Percentiles rank a stretch among this genome's conserved stretches.
phyloP scores from a whole-genome alignment of 1,140 invertebrate species.

The Rhopalosiphum maidis region DNA sequence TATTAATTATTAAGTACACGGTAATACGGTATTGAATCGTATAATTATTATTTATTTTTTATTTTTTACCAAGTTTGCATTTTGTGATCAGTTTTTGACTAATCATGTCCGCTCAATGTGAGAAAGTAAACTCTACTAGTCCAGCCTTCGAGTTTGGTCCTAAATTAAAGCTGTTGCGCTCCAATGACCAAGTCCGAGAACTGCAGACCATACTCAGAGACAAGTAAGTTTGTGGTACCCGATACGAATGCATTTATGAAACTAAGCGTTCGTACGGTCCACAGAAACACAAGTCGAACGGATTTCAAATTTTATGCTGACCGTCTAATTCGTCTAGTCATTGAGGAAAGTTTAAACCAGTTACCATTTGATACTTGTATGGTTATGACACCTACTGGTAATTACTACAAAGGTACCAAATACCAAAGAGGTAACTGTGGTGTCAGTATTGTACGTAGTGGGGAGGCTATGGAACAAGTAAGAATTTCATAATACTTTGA shows the following conservation, averaged over 20 bases:
- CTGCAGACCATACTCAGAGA: conserved; percentile 94
- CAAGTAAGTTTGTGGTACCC: conserved; percentile 72
- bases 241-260: neutral
- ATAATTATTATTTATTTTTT: neutral
- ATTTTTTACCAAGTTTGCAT: neutral
- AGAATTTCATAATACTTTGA: neutral
- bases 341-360: conserved; percentile 98
- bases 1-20: neutral
- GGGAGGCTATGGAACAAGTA: conserved; percentile 98
- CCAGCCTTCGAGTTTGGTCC: conserved; percentile 71
- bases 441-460: conserved; percentile 85
- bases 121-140: conserved; percentile 57
- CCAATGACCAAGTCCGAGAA: conserved; percentile 90
- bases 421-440: conserved; percentile 97
- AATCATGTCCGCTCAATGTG: conserved; percentile 46
- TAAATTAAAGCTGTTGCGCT: conserved; percentile 80
- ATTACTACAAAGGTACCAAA: conserved; percentile 87
- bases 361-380: conserved; percentile 89
- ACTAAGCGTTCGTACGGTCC: conserved; percentile 30
- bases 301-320: conserved; percentile 99
- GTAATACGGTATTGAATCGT: neutral
- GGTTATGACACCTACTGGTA: conserved; percentile 92
- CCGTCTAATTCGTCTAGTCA: conserved; percentile 89
- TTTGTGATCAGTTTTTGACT: neutral
- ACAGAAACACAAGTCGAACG: conserved; percentile 87